These are phyloP conservation scores for Salmo trutta DNA, from an alignment of 2,797 vertebrate species.

Conservation along the genomic window DNA sequence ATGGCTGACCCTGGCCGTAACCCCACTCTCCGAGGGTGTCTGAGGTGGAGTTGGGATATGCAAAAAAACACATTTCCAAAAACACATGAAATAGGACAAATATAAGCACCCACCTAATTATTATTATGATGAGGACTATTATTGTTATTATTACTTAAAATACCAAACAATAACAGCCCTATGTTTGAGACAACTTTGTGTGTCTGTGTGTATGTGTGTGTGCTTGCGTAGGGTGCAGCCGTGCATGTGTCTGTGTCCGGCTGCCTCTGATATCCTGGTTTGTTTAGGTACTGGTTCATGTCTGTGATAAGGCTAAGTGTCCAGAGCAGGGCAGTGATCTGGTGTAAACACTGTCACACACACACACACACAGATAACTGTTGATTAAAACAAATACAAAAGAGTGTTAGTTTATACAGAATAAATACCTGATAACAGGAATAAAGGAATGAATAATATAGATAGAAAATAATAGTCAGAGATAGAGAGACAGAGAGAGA, in stretches of 20 bases:
- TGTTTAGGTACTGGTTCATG: conserved; percentile 1
- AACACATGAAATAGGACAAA: too few relatives aligned
- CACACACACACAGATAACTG: neutral
- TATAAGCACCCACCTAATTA: too few relatives aligned
- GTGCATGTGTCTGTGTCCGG: neutral
- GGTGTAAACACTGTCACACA: neutral
- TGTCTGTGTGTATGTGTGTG: neutral
- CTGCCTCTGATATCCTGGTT: neutral
- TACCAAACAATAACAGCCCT: neutral
- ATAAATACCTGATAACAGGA: too few relatives aligned
- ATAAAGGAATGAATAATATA: conserved; percentile 10
- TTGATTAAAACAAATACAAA: neutral
- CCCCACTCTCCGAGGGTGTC: too few relatives aligned
- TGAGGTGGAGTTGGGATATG: too few relatives aligned
- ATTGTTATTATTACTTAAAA: neutral
- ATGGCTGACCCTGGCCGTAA: too few relatives aligned
- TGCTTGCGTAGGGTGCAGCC: neutral
- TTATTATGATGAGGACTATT: too few relatives aligned
- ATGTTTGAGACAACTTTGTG: neutral
- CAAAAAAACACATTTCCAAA: too few relatives aligned
- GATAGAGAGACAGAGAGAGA: neutral
- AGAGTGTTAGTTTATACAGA: neutral
- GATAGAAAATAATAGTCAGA: neutral
- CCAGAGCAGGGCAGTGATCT: conserved; percentile 5
- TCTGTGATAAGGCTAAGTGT: conserved; percentile 11